Evolutionary conservation across 2,797 vertebrate genomes (phyloP).

Genomic region (Thamnophis elegans): DNA sequence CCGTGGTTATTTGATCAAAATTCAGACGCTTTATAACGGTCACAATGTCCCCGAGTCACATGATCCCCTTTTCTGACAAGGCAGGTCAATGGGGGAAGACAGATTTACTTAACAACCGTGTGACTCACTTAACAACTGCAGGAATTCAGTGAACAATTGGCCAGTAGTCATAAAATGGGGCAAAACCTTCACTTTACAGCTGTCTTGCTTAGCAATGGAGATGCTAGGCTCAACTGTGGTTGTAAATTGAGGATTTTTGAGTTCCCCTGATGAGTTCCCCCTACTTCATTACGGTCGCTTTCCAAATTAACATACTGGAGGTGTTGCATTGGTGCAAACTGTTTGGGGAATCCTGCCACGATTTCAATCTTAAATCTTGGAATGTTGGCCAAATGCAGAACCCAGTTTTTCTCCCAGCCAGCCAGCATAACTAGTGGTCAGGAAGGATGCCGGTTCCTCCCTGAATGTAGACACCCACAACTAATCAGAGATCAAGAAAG

Average conservation of each 20-base stretch:
- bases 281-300: background rate
- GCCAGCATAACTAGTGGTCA: background rate
- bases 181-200: no score
- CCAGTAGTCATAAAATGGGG: no score
- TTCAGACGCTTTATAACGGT: background rate
- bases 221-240: background rate
- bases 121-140: no score
- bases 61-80: no score
- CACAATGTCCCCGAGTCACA: background rate
- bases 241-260: background rate
- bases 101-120: no score
- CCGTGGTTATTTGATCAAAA: background rate
- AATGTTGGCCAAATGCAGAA: background rate
- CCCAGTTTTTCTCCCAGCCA: background rate
- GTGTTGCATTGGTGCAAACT: background rate
- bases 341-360: background rate
- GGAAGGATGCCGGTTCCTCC: background rate
- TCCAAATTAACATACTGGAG: background rate
- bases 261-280: background rate
- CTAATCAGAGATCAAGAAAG: background rate
- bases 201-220: background rate
- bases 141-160: no score
- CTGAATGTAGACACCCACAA: background rate
- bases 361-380: background rate
- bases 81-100: no score